Percentiles rank a stretch among this genome's conserved stretches.
Evolutionary conservation across 2,113 vertebrate genomes (phyloP).

Genomic region (Cyrtonyx montezumae): DNA sequence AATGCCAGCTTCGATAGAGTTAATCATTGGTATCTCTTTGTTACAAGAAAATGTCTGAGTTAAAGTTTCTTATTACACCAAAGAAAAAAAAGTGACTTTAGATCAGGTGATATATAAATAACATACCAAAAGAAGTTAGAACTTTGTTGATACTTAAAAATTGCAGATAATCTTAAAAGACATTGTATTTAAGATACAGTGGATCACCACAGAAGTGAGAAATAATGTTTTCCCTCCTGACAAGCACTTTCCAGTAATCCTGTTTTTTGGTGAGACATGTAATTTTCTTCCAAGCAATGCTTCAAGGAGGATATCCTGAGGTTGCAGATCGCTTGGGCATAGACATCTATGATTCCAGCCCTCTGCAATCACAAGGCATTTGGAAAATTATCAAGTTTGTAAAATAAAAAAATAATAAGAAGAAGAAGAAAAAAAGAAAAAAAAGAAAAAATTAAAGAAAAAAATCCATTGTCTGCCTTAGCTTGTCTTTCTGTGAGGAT

Average conservation of each 20-base stretch:
- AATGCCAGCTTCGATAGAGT: neutral
- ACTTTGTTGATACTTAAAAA: neutral
- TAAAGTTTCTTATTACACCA: neutral
- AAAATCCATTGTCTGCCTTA: neutral
- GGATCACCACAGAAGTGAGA: neutral
- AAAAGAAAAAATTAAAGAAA: neutral
- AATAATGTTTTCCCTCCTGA: neutral
- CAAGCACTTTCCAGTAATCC: neutral
- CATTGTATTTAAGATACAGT: neutral
- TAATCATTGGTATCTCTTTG: neutral
- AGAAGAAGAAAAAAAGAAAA: neutral
- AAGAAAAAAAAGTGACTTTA: neutral
- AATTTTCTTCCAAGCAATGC: neutral
- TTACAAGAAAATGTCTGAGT: neutral
- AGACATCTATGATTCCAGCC: neutral
- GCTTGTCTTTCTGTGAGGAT: neutral
- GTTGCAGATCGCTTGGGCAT: rapidly evolving
- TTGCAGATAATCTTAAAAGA: neutral
- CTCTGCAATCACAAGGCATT: neutral
- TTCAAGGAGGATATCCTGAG: neutral
- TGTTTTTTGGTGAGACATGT: neutral
- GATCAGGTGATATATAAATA: neutral
- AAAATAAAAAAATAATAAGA: neutral
- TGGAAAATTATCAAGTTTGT: neutral
- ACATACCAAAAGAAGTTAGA: neutral